phyloP scores from a whole-genome alignment of 2,113 vertebrate genomes.

The Pungitius pungitius region DNA sequence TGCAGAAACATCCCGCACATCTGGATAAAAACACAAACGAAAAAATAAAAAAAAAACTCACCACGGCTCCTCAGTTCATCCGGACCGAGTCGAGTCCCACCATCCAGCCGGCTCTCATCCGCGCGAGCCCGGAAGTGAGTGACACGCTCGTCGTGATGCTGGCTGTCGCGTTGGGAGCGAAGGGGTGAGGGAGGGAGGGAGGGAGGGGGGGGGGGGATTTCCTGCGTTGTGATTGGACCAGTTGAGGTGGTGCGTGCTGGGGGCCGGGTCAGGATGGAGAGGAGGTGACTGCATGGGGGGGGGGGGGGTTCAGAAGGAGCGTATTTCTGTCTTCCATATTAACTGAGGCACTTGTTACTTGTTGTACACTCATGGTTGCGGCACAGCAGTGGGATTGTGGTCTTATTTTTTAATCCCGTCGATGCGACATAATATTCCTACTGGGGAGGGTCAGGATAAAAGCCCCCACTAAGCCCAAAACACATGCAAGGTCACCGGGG shows the following conservation, averaged over 20 bases:
- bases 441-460: background rate
- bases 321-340: background rate
- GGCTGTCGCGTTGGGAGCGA: background rate
- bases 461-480: background rate
- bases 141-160: conserved; percentile 32
- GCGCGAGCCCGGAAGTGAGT: conserved; percentile 56
- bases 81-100: background rate
- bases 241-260: conserved; percentile 78
- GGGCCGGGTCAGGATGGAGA: conserved; percentile 50
- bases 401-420: background rate
- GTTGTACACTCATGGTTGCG: background rate
- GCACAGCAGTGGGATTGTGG: background rate
- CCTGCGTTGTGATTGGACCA: conserved; percentile 73
- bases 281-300: conserved; percentile 37
- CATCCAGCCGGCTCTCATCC: background rate
- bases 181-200: background rate
- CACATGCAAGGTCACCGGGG: background rate
- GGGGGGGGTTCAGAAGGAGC: conserved; percentile 50
- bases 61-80: conserved; percentile 21
- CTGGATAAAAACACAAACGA: background rate
- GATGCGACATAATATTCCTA: background rate
- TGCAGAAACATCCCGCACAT: conserved; percentile 28
- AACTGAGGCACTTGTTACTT: background rate
- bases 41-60: conserved; percentile 17
- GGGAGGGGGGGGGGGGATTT: background rate